phyloP scores from a whole-genome alignment of 2,797 vertebrate species.

The Ataeniobius toweri region DNA sequence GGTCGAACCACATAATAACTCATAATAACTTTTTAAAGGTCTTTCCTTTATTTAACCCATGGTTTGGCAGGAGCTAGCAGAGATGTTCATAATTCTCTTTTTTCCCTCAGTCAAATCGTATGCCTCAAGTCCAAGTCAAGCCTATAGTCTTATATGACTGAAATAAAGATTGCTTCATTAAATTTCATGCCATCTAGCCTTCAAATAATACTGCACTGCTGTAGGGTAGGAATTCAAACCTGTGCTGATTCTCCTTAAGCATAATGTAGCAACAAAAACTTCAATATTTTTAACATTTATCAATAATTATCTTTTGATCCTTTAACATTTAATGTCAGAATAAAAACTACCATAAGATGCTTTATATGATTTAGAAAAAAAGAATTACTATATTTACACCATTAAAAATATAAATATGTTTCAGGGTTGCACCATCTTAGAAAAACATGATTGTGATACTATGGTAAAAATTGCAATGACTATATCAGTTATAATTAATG shows the following conservation, averaged over 20 bases:
- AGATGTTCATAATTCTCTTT: neutral
- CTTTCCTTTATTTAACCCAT: neutral
- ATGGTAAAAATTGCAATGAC: too few species aligned
- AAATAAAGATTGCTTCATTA: neutral
- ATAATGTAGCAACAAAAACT: too few species aligned
- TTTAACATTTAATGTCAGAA: too few species aligned
- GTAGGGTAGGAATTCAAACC: neutral
- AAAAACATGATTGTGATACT: too few species aligned
- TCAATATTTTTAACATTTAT: too few species aligned
- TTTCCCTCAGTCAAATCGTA: neutral
- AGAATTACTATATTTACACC: too few species aligned
- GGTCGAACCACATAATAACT: constrained; percentile 47
- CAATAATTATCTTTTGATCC: too few species aligned
- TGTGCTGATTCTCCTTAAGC: neutral
- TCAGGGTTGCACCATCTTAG: too few species aligned
- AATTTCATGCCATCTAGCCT: neutral
- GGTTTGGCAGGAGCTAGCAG: neutral
- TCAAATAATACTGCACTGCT: neutral
- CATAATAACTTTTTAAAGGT: constrained; percentile 20
- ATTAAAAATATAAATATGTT: too few species aligned
- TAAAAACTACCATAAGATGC: too few species aligned
- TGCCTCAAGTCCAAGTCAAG: neutral
- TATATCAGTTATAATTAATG: too few species aligned
- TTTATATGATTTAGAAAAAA: too few species aligned
- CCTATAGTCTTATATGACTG: neutral